Percentiles rank a stretch among this genome's conserved stretches.
Conservation (phyloP, 2,113 vertebrate genomes). For the Megalops atlanticus region DNA sequence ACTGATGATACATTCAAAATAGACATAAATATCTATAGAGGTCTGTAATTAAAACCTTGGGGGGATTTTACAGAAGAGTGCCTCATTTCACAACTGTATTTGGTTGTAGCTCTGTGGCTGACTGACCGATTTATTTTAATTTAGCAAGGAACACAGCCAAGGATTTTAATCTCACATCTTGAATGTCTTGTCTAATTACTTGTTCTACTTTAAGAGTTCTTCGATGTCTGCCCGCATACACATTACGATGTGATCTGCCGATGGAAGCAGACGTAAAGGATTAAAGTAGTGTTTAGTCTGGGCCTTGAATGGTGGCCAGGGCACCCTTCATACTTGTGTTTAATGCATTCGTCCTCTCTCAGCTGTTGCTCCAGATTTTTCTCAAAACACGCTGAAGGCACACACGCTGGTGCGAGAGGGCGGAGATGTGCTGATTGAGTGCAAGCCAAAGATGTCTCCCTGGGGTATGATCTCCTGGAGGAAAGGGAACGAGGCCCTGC, state of each 20-base stretch:
- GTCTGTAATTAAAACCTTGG: slow-evolving; percentile 11
- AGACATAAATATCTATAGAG: neutral
- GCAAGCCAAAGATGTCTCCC: slow-evolving; percentile 93
- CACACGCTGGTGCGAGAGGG: slow-evolving; percentile 88
- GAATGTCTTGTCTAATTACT: neutral
- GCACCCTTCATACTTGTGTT: neutral
- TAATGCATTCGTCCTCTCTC: slow-evolving; percentile 41
- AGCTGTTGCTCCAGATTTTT: slow-evolving; percentile 94
- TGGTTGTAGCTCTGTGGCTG: neutral
- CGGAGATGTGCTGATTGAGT: slow-evolving; percentile 89
- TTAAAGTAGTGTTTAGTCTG: neutral
- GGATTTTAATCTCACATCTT: neutral
- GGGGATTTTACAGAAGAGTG: neutral
- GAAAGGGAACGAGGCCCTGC: slow-evolving; percentile 83
- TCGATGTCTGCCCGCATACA: neutral
- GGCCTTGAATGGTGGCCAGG: neutral
- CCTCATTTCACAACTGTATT: neutral
- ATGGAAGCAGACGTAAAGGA: neutral
- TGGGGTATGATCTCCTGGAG: slow-evolving; percentile 88
- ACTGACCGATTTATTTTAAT: neutral
- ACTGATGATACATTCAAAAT: slow-evolving; percentile 8
- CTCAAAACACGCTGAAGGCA: slow-evolving; percentile 82
- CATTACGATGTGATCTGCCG: neutral
- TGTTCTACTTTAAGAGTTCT: neutral
- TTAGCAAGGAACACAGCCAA: neutral